phyloP scores from a whole-genome alignment of 2,888 invertebrate genomes.

The Strigamia crassipes region DNA sequence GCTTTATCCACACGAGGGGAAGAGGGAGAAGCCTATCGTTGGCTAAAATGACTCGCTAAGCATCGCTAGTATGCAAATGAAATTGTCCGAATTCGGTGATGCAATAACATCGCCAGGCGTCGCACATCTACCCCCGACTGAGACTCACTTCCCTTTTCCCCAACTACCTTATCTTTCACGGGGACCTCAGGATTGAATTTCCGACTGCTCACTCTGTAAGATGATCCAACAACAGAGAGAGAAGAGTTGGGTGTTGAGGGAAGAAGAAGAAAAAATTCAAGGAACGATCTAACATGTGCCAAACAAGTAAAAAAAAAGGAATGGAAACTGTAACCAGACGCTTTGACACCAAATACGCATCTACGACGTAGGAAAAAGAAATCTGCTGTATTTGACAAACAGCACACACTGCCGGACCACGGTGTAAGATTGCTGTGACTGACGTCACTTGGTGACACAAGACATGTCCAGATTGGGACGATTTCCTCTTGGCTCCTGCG shows the following conservation, averaged over 20 bases:
- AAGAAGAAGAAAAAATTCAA: not conserved
- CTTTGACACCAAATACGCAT: not conserved
- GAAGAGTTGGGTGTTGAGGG: not conserved
- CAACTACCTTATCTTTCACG: slow-evolving; percentile 23
- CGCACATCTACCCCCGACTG: slow-evolving; percentile 6
- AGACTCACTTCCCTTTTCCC: slow-evolving; percentile 12
- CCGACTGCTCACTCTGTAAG: slow-evolving; percentile 33
- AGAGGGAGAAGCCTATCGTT: slow-evolving; percentile 26
- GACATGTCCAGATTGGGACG: slow-evolving; percentile 15
- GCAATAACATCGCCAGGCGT: slow-evolving; percentile 29
- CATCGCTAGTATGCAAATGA: slow-evolving; percentile 34
- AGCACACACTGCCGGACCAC: not conserved
- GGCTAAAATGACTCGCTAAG: slow-evolving; percentile 27
- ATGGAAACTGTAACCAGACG: slow-evolving; percentile 13
- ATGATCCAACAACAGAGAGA: not conserved
- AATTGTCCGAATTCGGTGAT: slow-evolving; percentile 34
- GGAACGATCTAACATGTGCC: slow-evolving; percentile 13
- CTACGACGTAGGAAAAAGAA: not conserved
- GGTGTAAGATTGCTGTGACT: not conserved
- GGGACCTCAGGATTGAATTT: slow-evolving; percentile 31
- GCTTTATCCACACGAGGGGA: slow-evolving; percentile 1
- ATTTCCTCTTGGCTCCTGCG: slow-evolving; percentile 37
- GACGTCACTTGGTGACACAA: slow-evolving; percentile 1
- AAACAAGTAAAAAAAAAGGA: slow-evolving; percentile 27
- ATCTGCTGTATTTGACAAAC: slow-evolving; percentile 5